phyloP scores from a whole-genome alignment of 2,113 vertebrate species.

The Potamarius usumacintae region DNA sequence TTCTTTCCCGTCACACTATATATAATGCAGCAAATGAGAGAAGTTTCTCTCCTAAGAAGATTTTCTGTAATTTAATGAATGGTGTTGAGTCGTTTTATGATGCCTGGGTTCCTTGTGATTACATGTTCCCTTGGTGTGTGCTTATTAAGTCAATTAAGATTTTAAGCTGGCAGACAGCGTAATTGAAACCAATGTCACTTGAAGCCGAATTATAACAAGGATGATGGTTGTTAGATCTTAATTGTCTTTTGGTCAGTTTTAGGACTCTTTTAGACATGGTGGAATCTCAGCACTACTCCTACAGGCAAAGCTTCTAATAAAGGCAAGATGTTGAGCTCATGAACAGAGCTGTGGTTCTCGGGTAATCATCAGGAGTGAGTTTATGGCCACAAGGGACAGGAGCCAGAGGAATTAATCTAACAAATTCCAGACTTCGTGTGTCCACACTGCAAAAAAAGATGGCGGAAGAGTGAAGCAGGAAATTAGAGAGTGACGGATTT shows the following conservation, averaged over 20 bases:
- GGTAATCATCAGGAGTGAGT: not conserved
- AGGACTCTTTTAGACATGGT: not conserved
- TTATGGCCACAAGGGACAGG: not conserved
- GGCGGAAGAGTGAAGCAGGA: not conserved
- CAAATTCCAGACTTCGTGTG: not conserved
- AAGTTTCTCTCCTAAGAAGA: not conserved
- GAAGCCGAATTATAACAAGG: not conserved
- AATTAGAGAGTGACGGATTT: not conserved
- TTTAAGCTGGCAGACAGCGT: slow-evolving; percentile 16
- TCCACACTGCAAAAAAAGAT: not conserved
- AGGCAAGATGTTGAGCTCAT: not conserved
- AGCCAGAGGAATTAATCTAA: slow-evolving; percentile 6
- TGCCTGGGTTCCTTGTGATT: not conserved
- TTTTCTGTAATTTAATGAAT: slow-evolving; percentile 15
- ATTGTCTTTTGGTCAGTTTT: not conserved
- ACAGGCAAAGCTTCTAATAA: slow-evolving; percentile 10
- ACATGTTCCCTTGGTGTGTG: not conserved
- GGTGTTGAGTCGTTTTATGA: not conserved
- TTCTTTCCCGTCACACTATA: not conserved
- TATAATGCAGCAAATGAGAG: not conserved
- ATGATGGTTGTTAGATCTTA: slow-evolving; percentile 22
- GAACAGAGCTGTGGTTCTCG: not conserved
- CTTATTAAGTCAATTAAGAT: slow-evolving; percentile 22
- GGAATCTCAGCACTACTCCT: not conserved
- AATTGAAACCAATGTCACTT: slow-evolving; percentile 17